Evolutionary conservation across 2,888 invertebrate species (phyloP).

Genomic region (Chrysolina haemoptera): DNA sequence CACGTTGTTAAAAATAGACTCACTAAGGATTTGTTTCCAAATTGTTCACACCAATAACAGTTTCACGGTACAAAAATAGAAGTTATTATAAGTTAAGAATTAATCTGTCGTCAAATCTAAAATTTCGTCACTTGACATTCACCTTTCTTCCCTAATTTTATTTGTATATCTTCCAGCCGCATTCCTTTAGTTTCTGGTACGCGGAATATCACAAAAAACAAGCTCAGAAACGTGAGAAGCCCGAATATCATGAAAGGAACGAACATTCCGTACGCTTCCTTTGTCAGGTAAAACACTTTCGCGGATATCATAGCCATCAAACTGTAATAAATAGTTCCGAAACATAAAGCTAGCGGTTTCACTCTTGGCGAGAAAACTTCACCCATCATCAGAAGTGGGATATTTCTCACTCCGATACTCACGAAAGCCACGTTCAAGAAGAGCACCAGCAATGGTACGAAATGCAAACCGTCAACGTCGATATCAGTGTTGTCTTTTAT

Average conservation of each 20-base stretch:
- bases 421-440: slow-evolving; percentile 71
- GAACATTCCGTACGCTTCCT: slow-evolving; percentile 67
- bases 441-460: slow-evolving; percentile 70
- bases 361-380: slow-evolving; percentile 74
- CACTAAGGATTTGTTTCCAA: neutral
- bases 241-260: slow-evolving; percentile 71
- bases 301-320: slow-evolving; percentile 70
- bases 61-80: too few species aligned
- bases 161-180: slow-evolving; percentile 71
- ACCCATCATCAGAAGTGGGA: slow-evolving; percentile 72
- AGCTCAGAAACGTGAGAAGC: slow-evolving; percentile 65
- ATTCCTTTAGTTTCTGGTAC: slow-evolving; percentile 73
- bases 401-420: slow-evolving; percentile 72
- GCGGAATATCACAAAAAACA: slow-evolving; percentile 67
- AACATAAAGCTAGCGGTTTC: slow-evolving; percentile 73
- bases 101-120: too few species aligned
- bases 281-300: slow-evolving; percentile 69
- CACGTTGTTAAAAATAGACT: neutral
- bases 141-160: slow-evolving; percentile 11
- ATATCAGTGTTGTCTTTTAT: slow-evolving; percentile 65
- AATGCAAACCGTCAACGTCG: slow-evolving; percentile 64
- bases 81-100: too few species aligned
- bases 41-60: neutral
- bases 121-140: neutral
- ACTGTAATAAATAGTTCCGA: slow-evolving; percentile 72